Percentiles rank a stretch among this genome's conserved stretches.
phyloP scores from a whole-genome alignment of 2,113 vertebrate genomes.

The Ageneiosus marmoratus region DNA sequence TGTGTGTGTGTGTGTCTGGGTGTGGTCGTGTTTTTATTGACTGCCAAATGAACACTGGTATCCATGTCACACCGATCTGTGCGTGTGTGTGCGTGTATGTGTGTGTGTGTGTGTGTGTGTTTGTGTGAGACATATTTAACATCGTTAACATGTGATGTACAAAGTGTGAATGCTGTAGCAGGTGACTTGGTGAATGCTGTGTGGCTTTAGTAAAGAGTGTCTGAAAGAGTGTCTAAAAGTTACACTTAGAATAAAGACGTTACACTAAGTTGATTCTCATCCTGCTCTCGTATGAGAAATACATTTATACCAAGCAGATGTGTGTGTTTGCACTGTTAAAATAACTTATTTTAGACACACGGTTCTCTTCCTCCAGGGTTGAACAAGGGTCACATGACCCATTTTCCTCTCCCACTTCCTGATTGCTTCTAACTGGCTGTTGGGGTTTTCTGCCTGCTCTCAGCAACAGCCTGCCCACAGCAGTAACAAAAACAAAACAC shows the following conservation, averaged over 20 bases:
- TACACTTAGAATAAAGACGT: not conserved
- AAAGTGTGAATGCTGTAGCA: not conserved
- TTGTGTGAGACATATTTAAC: too few species aligned
- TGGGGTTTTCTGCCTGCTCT: conserved; percentile 33
- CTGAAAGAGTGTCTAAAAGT: too few species aligned
- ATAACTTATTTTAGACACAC: too few species aligned
- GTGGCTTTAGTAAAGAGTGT: too few species aligned
- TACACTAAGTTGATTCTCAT: not conserved
- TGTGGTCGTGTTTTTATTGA: too few species aligned
- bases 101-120: too few species aligned
- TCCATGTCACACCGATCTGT: too few species aligned
- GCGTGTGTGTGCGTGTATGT: too few species aligned
- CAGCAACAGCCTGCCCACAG: conserved; percentile 50
- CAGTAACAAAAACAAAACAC: conserved; percentile 48
- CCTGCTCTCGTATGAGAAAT: not conserved
- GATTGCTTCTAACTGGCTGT: conserved; percentile 43
- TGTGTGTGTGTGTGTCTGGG: not conserved
- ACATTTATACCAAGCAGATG: not conserved
- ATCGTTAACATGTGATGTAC: too few species aligned
- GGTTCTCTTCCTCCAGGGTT: not conserved
- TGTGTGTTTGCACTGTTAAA: not conserved
- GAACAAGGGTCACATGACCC: not conserved
- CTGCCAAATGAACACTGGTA: too few species aligned
- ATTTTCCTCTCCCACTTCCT: conserved; percentile 4
- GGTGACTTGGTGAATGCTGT: too few species aligned